phyloP scores from a whole-genome alignment of 35 echinoderm and acorn worm genomes.

The Heliocidaris tuberculata region DNA sequence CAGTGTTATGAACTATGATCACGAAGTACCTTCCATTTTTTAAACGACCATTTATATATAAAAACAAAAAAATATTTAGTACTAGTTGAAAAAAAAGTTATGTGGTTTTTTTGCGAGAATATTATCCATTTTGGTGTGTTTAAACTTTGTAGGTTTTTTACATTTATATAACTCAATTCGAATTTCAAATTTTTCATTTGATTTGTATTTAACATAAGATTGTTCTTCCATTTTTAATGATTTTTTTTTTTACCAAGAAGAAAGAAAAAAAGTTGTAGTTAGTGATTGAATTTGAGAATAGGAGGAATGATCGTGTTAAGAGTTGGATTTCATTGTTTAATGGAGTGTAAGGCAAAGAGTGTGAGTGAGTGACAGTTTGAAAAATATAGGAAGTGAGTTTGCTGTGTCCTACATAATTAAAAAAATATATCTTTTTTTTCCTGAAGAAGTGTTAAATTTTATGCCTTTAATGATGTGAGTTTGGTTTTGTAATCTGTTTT shows the following conservation, averaged over 20 bases:
- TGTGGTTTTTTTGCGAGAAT: conserved; percentile 30
- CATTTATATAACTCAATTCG: conserved; percentile 8
- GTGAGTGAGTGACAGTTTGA: background rate
- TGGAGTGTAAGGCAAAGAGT: background rate
- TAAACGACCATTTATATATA: background rate
- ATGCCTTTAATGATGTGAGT: conserved; percentile 13
- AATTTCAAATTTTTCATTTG: background rate
- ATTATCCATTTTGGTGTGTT: conserved; percentile 40
- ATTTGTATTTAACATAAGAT: background rate
- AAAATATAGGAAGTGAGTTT: background rate
- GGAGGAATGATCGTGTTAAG: background rate
- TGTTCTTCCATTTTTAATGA: background rate
- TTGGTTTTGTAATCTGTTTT: conserved; percentile 15
- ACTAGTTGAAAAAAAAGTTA: background rate
- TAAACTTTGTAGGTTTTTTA: conserved; percentile 23
- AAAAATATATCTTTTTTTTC: background rate
- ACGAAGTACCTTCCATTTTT: background rate
- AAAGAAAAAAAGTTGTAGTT: background rate
- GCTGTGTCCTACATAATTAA: background rate
- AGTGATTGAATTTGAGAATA: background rate
- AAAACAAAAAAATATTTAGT: background rate
- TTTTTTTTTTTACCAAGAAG: background rate
- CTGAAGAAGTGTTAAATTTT: background rate
- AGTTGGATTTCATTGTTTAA: background rate
- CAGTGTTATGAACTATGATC: background rate